Percentiles rank a stretch among this genome's conserved stretches.
These are phyloP conservation scores for Scaptomyza pallida DNA, from an alignment of 1,140 invertebrate species.

Conservation along the genomic window DNA sequence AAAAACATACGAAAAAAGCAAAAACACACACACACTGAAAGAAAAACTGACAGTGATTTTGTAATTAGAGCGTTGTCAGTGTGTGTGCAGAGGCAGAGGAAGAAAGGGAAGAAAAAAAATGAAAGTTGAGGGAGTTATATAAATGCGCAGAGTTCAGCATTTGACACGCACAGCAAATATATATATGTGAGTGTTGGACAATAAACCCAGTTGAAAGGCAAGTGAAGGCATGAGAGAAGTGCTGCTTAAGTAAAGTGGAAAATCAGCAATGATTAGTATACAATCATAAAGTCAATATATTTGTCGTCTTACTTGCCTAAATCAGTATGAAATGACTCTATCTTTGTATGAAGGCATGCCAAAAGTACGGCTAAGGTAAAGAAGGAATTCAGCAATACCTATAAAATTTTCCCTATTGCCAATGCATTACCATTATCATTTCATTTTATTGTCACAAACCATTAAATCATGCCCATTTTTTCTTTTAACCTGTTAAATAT, in stretches of 20 bases:
- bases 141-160: constrained; percentile 67
- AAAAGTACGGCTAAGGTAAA: no score
- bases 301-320: not conserved
- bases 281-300: no score
- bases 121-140: constrained; percentile 7
- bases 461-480: no score
- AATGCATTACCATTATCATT: no score
- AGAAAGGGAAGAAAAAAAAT: not conserved
- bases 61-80: constrained; percentile 62
- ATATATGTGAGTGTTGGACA: no score
- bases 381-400: no score
- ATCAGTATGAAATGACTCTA: no score
- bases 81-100: not conserved
- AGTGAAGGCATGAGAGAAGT: constrained; percentile 1
- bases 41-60: constrained; percentile 50
- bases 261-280: not conserved
- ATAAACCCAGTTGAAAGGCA: not conserved
- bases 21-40: not conserved
- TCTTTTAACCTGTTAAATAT: not conserved
- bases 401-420: no score
- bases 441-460: no score
- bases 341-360: no score
- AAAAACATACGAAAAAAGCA: not conserved
- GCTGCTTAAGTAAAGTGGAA: not conserved
- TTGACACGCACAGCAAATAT: constrained; percentile 72